phyloP scores from a whole-genome alignment of 1,140 invertebrate genomes.

The Brachionus sp. region DNA sequence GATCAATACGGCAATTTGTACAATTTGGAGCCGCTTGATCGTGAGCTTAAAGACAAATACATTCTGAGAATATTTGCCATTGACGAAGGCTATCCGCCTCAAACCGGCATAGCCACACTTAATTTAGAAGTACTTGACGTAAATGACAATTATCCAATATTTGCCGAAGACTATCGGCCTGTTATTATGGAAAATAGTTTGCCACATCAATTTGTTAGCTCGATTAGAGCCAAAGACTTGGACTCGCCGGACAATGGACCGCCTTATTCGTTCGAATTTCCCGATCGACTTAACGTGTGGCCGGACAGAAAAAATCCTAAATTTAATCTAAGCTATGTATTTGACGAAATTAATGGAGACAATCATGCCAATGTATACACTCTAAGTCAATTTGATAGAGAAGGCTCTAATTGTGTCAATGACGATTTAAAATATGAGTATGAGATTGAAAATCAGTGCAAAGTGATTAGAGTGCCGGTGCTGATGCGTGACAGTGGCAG shows the following conservation, averaged over 20 bases:
- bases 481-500: constrained; percentile 55
- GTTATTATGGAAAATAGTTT: constrained; percentile 79
- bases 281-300: constrained; percentile 45
- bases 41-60: constrained; percentile 74
- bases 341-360: constrained; percentile 91
- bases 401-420: constrained; percentile 89
- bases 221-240: constrained; percentile 82
- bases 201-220: constrained; percentile 79
- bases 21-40: constrained; percentile 74
- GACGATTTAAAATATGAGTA: constrained; percentile 78
- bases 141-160: constrained; percentile 91
- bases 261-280: constrained; percentile 83
- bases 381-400: constrained; percentile 74
- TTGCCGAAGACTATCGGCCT: constrained; percentile 79
- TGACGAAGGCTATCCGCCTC: constrained; percentile 80
- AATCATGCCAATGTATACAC: constrained; percentile 53
- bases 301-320: constrained; percentile 78
- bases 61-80: constrained; percentile 86
- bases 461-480: constrained; percentile 54
- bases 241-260: constrained; percentile 70
- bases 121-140: constrained; percentile 79
- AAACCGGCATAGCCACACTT: constrained; percentile 88
- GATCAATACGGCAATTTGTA: constrained; percentile 78
- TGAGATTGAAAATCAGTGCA: constrained; percentile 64
- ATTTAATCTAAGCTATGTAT: constrained; percentile 83